Base-by-base conservation (phyloP, 2,113 vertebrate genomes). In the Benthochromis sp. region DNA sequence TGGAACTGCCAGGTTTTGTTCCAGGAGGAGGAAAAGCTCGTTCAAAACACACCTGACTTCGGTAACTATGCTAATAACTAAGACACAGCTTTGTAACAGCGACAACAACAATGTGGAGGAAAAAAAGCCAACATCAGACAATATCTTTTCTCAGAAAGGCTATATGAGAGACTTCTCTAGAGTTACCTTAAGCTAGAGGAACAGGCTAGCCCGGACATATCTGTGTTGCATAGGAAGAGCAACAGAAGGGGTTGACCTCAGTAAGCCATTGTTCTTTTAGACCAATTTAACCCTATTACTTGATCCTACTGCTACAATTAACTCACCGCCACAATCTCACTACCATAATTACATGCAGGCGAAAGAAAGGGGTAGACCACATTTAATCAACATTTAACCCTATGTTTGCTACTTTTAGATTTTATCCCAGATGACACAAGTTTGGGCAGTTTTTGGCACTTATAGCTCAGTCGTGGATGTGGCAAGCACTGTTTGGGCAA, bases 21-120 rank as follows among this genome's bases (percentile, higher is more conserved):
- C 43, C 71, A 78, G 27, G 0, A 50, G 43, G 16, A 78, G 47
- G 16, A 50, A 76, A 17, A 31, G 9, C 43, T 78, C 0, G 3
- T 19, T 0, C 71, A 50, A 78, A 78, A 78, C 2, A 1, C 27
- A 31, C 21, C 21, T 78, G 71, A 78, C 71, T 47, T 47, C 0
- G 2, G 71, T 47, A 29, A 76, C 71, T 76, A 50, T 50, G 71
- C 24, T 78, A 31, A 76, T 50, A 76, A 78, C 9, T 50, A 19
- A 29, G 45, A 31, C 71, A 76, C 43, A 2, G 6, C 16, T 76
- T 73, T 73, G 66, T 16, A 73, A 24, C 38, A 16, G 38, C 8
- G 8, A 45, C 12, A 71, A 45, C 38, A 43, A 71, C 8, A 43
- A 14, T 16, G 3, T 73, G 38, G n/a, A 21, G 11, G 38, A 2